phyloP scores from a whole-genome alignment of 2,113 vertebrate species.

The Riparia riparia region DNA sequence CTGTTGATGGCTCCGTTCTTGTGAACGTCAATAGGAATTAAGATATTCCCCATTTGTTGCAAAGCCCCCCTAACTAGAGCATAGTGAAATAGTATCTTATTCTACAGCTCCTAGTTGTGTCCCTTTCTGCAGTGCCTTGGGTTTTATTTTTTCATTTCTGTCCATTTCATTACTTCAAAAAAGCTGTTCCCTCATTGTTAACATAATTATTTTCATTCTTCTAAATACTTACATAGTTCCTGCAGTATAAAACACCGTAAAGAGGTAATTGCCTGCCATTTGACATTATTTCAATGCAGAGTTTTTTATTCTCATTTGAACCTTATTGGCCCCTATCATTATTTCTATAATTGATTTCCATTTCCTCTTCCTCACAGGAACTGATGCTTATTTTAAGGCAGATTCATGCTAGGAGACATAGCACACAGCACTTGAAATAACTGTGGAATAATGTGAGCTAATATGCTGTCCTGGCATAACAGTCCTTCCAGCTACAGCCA shows the following conservation, averaged over 20 bases:
- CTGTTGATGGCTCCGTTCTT: not conserved
- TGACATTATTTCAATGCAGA: not conserved
- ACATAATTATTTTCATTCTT: not conserved
- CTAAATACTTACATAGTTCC: not conserved
- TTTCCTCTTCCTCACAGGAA: conserved; percentile 1
- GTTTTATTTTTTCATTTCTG: not conserved
- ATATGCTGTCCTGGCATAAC: not conserved
- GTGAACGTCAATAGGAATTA: not conserved
- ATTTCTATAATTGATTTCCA: not conserved
- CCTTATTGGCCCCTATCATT: not conserved
- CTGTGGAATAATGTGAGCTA: not conserved
- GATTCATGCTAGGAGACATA: not conserved
- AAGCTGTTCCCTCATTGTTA: not conserved
- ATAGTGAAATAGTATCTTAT: not conserved
- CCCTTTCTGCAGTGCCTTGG: not conserved
- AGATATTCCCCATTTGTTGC: accelerated
- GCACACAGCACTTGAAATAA: conserved; percentile 23
- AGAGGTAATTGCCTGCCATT: not conserved
- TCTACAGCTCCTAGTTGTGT: not conserved
- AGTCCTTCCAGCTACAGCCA: not conserved
- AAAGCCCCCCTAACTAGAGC: not conserved
- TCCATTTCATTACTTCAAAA: not conserved
- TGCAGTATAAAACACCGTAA: not conserved
- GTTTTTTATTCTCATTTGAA: not conserved
- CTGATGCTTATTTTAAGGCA: conserved; percentile 14